Evolutionary conservation across 2,113 vertebrate species (phyloP).

Genomic region (Austrofundulus limnaeus): DNA sequence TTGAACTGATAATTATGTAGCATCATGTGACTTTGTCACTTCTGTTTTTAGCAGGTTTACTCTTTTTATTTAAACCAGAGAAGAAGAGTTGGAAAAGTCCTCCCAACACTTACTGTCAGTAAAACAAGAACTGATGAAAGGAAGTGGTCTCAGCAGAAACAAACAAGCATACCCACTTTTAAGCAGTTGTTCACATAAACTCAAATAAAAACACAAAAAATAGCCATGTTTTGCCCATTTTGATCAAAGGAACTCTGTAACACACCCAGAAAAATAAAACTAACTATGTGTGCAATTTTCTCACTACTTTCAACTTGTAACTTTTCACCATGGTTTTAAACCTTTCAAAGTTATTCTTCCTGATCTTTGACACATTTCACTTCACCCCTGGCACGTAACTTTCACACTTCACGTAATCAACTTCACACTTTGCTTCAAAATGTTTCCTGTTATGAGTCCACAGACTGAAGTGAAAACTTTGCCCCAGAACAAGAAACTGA

Average conservation of each 20-base stretch:
- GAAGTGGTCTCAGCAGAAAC: background rate
- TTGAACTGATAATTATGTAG: background rate
- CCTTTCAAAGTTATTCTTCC: background rate
- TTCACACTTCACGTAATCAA: background rate
- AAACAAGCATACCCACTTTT: background rate
- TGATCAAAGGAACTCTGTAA: background rate
- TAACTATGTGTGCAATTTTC: too few species aligned
- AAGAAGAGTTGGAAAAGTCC: background rate
- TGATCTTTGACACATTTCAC: slow-evolving; percentile 2
- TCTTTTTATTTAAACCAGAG: background rate
- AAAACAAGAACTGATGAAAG: background rate
- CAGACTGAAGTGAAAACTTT: background rate
- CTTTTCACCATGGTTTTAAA: too few species aligned
- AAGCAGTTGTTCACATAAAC: background rate
- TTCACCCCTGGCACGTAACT: background rate
- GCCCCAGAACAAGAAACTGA: slow-evolving; percentile 11
- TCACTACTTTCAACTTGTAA: too few species aligned
- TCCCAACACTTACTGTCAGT: background rate
- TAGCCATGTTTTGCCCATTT: too few species aligned
- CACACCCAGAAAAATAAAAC: too few species aligned
- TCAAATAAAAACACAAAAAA: background rate
- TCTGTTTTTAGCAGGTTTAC: background rate
- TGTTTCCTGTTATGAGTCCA: background rate
- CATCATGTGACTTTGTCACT: slow-evolving; percentile 13
- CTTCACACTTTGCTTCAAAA: background rate